A percentile compares a stretch with the other conserved stretches of the same genome.
Evolutionary conservation across 1,140 invertebrate species (phyloP).

Genomic region (Druon quercuslanigerum): DNA sequence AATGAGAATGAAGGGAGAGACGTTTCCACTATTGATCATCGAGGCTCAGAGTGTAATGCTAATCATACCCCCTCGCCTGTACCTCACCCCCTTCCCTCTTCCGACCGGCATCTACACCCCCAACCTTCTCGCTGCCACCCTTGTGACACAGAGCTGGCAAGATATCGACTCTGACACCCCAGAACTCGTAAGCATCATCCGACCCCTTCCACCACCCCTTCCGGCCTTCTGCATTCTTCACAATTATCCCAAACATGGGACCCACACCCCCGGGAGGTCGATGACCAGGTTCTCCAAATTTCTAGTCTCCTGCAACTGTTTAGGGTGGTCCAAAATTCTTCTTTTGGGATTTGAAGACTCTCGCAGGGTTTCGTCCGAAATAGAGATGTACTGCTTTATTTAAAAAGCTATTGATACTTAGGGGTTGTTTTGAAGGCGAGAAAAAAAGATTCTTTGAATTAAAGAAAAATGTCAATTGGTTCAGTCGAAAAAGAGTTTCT

Average conservation of each 20-base stretch:
- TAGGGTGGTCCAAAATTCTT: no score
- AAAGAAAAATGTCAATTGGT: no score
- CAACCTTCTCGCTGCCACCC: constrained; percentile 48
- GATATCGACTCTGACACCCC: constrained; percentile 73
- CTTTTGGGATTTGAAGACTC: no score
- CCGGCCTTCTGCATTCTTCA: constrained; percentile 52
- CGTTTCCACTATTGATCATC: constrained; percentile 77
- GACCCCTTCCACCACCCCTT: constrained; percentile 46
- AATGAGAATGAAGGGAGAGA: constrained; percentile 74
- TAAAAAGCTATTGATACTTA: no score
- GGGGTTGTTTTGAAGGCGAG: no score
- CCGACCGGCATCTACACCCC: constrained; percentile 51
- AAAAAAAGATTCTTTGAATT: no score
- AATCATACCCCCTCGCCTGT: constrained; percentile 71
- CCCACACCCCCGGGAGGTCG: neutral
- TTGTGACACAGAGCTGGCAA: constrained; percentile 70
- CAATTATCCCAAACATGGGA: constrained; percentile 47
- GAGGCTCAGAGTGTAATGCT: constrained; percentile 76
- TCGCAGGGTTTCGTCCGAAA: no score
- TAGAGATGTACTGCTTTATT: no score
- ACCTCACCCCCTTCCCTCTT: constrained; percentile 61
- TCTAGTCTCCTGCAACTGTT: no score
- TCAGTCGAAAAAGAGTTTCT: no score
- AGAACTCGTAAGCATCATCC: constrained; percentile 52
- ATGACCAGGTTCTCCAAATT: no score